Evolutionary conservation across 2,113 vertebrate genomes (phyloP).

Genomic region (Crocuta crocuta): DNA sequence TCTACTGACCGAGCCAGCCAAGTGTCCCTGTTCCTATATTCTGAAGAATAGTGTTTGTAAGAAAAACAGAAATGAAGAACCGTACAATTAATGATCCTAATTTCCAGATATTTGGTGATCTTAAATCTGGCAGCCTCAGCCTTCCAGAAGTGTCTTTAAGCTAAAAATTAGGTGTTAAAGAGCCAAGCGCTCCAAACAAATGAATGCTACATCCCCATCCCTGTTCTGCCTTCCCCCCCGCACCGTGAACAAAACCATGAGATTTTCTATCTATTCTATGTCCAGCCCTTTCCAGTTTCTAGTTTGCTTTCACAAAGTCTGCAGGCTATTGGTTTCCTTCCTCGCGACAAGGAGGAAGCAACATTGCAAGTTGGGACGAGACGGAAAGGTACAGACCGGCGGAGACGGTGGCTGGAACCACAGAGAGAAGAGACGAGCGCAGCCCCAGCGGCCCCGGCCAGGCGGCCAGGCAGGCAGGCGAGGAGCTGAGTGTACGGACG

Average conservation of each 20-base stretch:
- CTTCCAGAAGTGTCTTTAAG: slow-evolving; percentile 33
- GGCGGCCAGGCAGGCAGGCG: fast-evolving
- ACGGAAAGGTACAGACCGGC: not conserved
- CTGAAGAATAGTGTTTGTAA: not conserved
- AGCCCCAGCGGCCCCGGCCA: not conserved
- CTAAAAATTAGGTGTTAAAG: not conserved
- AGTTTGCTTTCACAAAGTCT: not conserved
- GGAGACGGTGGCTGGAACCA: not conserved
- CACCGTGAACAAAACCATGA: not conserved
- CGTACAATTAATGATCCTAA: not conserved
- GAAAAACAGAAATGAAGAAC: slow-evolving; percentile 37
- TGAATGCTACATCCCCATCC: not conserved
- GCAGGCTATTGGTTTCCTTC: not conserved
- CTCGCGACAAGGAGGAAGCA: not conserved
- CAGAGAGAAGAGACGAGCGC: not conserved
- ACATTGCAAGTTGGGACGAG: not conserved
- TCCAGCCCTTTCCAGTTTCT: not conserved
- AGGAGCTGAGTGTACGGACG: not conserved
- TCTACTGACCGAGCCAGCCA: no score
- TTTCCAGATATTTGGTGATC: not conserved
- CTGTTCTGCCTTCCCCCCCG: no score
- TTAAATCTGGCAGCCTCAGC: not conserved
- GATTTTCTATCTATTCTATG: not conserved
- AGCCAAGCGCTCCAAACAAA: not conserved
- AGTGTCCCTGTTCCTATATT: not conserved